Base-by-base conservation (phyloP, 2,888 invertebrate species). In the Linyphia triangularis region DNA sequence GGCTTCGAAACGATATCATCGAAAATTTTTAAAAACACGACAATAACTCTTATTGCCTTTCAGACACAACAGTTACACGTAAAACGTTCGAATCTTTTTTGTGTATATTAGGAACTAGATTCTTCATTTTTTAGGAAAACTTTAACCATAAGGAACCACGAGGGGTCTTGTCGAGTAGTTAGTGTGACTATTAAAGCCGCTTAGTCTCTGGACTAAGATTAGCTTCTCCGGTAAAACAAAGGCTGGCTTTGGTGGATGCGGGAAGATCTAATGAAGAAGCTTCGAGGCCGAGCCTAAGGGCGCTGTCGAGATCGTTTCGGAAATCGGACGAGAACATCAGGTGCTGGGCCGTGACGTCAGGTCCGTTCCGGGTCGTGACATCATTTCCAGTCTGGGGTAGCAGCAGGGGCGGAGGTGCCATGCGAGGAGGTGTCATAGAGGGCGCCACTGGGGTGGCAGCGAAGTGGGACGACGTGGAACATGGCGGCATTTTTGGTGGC, bases 151-250 rank as follows among this genome's bases (percentile, higher is more conserved):
- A 43, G 28, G 37, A 40, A 69, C 43, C 43, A 24, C 24, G 43
- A 57, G 51, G 33, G 59, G 69, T 19, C 24, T 43, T 16, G 13
- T 40, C 5, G 16, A 51, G 51, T n/a, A 51, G n/a, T 51, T 51
- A 16, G 24, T 72, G 22, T 13, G n/a, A 24, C 5, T 63, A 79
- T 85, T 86, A 89, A 51, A 89, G 85, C 30, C 89, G 72, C 57
- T 89, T 86, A 22, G 89, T 83, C 79, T 89, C 89, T 65, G 89
- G 89, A 78, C 89, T 89, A n/a, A 89, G 85, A 10, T 86, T 70
- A 9, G 89, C 86, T 65, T 89, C 89, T n/a, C 89, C 89, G 19
- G 86, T 63, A 43, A 83, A 86, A 79, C 89, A 89, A 65, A 89
- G 82, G 43, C 89, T 79, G 22, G 86, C 78, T 63, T 86, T 86